Conservation (phyloP, 37 sponge, comb jelly and placozoan species). For the Amphimedon queenslandica region DNA sequence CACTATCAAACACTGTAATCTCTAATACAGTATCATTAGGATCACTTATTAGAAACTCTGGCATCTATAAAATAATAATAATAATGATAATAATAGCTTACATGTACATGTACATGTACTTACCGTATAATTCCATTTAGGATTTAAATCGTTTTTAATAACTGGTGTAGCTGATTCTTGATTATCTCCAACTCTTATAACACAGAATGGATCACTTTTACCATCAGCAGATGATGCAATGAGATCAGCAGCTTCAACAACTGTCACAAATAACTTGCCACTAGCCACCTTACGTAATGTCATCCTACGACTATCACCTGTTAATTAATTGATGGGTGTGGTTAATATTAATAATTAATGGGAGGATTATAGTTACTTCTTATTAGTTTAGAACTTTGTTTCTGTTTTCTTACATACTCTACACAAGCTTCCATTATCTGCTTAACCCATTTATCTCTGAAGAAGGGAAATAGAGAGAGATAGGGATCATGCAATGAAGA, state of each 20-base stretch:
- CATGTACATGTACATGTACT: no score
- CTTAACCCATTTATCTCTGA: constrained; percentile 63
- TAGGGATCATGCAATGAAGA: no score
- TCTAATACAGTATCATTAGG: constrained; percentile 40
- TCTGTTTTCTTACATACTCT: constrained; percentile 42
- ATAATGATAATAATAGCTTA: neutral
- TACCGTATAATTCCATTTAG: constrained; percentile 78
- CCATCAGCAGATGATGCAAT: constrained; percentile 48
- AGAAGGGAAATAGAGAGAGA: neutral
- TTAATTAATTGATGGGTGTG: neutral
- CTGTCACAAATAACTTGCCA: constrained; percentile 19
- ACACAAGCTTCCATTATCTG: constrained; percentile 33
- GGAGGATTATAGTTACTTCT: no score
- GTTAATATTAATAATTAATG: no score
- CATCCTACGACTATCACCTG: neutral
- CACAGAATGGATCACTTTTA: constrained; percentile 82
- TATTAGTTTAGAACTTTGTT: constrained; percentile 28
- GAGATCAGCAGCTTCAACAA: constrained; percentile 64
- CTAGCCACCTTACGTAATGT: neutral
- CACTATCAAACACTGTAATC: constrained; percentile 79
- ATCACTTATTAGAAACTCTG: constrained; percentile 59
- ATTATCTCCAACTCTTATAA: constrained; percentile 41
- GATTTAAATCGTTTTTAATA: constrained; percentile 46
- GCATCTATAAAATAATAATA: constrained; percentile 22
- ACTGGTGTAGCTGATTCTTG: constrained; percentile 64